These are phyloP conservation scores for Furcula furcula DNA, from an alignment of 2,888 invertebrate species.

Conservation along the genomic window DNA sequence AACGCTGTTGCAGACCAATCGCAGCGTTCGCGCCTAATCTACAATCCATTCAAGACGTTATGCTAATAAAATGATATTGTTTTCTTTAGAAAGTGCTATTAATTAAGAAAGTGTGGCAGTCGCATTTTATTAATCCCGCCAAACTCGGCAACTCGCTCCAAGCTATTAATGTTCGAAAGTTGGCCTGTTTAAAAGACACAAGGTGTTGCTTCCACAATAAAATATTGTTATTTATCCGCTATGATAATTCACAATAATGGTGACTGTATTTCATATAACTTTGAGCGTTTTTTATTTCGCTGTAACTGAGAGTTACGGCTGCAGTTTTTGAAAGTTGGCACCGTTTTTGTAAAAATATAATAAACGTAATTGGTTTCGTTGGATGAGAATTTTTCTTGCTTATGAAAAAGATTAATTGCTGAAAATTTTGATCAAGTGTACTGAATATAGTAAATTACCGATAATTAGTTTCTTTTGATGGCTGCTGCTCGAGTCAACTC, in stretches of 20 bases:
- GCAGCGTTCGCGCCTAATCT: constrained; percentile 25
- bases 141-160: constrained; percentile 52
- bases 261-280: constrained; percentile 28
- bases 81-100: constrained; percentile 80
- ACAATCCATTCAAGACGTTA: constrained; percentile 43
- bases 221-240: constrained; percentile 68
- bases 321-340: constrained; percentile 17
- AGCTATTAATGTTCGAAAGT: constrained; percentile 73
- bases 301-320: constrained; percentile 47
- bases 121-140: constrained; percentile 75
- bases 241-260: constrained; percentile 67
- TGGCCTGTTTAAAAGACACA: constrained; percentile 59
- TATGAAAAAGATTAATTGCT: neutral
- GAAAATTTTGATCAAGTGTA: no score
- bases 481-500: no score
- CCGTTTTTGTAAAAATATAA: constrained; percentile 10
- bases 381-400: neutral
- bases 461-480: no score
- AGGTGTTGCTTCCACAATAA: constrained; percentile 63
- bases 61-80: constrained; percentile 81
- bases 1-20: neutral
- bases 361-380: constrained; percentile 1
- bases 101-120: constrained; percentile 75
- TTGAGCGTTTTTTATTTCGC: constrained; percentile 47
- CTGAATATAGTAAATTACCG: no score